Evolutionary conservation across 2,888 invertebrate genomes (phyloP), one percentile per base, ranked within the genome.

Genomic region (Empis stercorea): DNA sequence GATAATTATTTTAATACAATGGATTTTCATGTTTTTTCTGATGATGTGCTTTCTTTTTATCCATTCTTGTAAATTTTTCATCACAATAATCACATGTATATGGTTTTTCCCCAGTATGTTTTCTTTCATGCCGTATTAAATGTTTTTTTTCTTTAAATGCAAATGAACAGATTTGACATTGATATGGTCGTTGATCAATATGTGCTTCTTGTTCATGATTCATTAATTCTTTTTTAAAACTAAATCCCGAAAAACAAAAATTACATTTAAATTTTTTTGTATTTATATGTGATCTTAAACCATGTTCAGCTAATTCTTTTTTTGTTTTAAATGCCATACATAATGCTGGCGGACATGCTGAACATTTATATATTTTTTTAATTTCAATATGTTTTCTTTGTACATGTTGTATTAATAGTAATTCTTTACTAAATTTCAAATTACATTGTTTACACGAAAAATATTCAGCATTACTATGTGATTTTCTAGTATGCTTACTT

Each of bases 21-120:
- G 7, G 75, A 40, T 1, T 74, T 70, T 47, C 72, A 40, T 40
- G 40, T 27, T 40, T 20, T 40, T 27, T 40, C 14, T 10, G 14
- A 27, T 40, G 40, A 40, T 40, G 40, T 17, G 38, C 17, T 23
- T 40, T 40, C n/a, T 23, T 20, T 13, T 20, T 20, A 27, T 40
- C 40, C 14, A 23, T 40, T 40, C 40, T 20, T 7, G 40, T 40
- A 27, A 40, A 40, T 27, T 27, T 20, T 27, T 40, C 40, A 10
- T 20, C 10, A 14, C 40, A 40, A 14, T 14, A n/a, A 13, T 20
- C 14, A 14, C 40, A 40, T 40, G 20, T 40, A 40, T 20, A 40
- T 1, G 40, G 40, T 27, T 40, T 40, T 27, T 40, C 40, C 4
- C 40, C 34, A n/a, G 34, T 34, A n/a, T 34, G 34, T n/a, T 13